Conservation (phyloP, 1,140 invertebrate species). For the Nymphalis io region DNA sequence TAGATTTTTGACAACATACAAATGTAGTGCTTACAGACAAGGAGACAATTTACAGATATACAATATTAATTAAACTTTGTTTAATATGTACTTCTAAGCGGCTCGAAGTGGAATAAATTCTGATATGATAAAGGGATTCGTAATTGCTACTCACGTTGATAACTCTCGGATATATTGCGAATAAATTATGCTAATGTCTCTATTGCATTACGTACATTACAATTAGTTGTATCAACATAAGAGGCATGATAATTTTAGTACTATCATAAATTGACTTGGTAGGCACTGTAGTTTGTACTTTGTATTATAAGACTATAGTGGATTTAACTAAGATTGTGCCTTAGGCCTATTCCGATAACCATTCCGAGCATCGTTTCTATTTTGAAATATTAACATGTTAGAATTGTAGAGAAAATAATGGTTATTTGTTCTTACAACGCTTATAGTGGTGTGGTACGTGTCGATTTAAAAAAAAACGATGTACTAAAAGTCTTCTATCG, state of each 20-base stretch:
- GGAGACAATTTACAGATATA: too few species aligned
- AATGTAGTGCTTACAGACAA: too few species aligned
- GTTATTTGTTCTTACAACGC: too few species aligned
- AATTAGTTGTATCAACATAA: constrained; percentile 38
- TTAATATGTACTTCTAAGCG: neutral
- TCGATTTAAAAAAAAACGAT: too few species aligned
- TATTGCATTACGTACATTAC: constrained; percentile 45
- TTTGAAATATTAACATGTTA: too few species aligned
- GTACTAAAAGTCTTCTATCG: too few species aligned
- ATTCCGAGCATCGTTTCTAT: too few species aligned
- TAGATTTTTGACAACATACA: too few species aligned
- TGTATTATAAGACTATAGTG: neutral
- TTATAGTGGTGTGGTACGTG: too few species aligned
- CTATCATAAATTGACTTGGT: constrained; percentile 15
- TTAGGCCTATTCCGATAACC: too few species aligned
- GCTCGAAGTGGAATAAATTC: constrained; percentile 40
- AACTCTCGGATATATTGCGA: constrained; percentile 54
- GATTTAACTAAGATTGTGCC: too few species aligned
- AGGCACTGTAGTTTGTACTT: neutral
- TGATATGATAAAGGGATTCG: constrained; percentile 53
- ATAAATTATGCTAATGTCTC: constrained; percentile 65
- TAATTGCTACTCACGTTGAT: constrained; percentile 62
- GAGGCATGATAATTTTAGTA: constrained; percentile 28
- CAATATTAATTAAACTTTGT: neutral
- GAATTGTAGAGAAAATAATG: too few species aligned